Conservation (phyloP, 2,888 invertebrate genomes). For the Taenaris catops region DNA sequence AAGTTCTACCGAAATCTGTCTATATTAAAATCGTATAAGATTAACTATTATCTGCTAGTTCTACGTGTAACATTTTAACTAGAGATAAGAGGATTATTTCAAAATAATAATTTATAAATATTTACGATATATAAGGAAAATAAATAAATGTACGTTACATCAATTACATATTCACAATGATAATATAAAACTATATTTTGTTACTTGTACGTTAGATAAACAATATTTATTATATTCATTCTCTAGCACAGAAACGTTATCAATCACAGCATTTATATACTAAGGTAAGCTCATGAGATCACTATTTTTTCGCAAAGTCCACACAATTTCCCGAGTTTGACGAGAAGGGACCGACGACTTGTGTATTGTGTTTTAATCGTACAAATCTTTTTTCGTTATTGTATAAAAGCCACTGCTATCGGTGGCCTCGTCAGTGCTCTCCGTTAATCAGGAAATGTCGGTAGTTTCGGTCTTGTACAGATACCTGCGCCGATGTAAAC, state of each 20-base stretch:
- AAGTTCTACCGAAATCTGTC: too few relatives aligned
- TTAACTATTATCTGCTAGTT: too few relatives aligned
- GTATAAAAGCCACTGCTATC: slow-evolving; percentile 67
- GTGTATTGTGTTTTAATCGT: slow-evolving; percentile 24
- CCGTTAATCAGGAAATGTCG: slow-evolving; percentile 74
- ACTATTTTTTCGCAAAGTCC: slow-evolving; percentile 30
- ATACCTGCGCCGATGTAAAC: slow-evolving; percentile 58
- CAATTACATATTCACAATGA: too few relatives aligned
- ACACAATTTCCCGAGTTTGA: slow-evolving; percentile 4
- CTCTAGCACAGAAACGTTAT: slow-evolving; percentile 6
- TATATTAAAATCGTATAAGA: too few relatives aligned
- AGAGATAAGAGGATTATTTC: too few relatives aligned
- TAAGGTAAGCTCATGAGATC: slow-evolving; percentile 49
- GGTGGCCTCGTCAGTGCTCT: slow-evolving; percentile 70
- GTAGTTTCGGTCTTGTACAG: slow-evolving; percentile 61
- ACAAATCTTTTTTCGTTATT: slow-evolving; percentile 52
- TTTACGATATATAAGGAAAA: too few relatives aligned
- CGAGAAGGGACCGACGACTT: slow-evolving; percentile 3
- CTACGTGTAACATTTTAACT: too few relatives aligned
- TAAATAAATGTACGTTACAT: too few relatives aligned
- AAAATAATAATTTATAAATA: too few relatives aligned
- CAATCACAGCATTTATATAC: slow-evolving; percentile 26
- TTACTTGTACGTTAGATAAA: too few relatives aligned
- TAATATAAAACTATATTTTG: too few relatives aligned
- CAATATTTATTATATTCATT: background rate